phyloP scores from a whole-genome alignment of 2,888 invertebrate genomes.

The Nemoura dubitans region DNA sequence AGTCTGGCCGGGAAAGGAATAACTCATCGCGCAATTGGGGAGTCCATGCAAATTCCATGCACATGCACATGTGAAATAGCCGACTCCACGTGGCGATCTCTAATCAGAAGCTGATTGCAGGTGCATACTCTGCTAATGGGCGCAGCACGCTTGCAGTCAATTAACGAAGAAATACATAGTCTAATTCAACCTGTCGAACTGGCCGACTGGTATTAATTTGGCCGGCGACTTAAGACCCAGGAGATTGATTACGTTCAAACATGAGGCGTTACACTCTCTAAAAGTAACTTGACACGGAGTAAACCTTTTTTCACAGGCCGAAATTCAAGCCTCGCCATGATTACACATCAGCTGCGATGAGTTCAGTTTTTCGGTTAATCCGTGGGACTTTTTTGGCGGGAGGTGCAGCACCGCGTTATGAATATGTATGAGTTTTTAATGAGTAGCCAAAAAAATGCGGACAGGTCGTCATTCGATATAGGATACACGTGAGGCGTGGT shows the following conservation, averaged over 20 bases:
- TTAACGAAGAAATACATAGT: neutral
- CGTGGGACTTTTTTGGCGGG: constrained; percentile 41
- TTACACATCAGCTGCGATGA: constrained; percentile 27
- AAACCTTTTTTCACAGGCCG: constrained; percentile 19
- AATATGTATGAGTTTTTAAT: constrained; percentile 40
- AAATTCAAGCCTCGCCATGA: constrained; percentile 32
- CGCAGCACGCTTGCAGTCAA: neutral
- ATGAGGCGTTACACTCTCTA: neutral
- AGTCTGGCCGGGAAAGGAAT: neutral
- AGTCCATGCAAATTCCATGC: neutral
- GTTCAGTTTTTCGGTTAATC: constrained; percentile 31
- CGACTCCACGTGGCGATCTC: neutral
- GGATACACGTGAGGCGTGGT: constrained; percentile 31
- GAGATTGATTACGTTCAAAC: constrained; percentile 18
- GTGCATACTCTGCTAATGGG: neutral
- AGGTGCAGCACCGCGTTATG: constrained; percentile 16
- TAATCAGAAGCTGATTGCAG: neutral
- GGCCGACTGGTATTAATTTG: neutral
- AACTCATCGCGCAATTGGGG: neutral
- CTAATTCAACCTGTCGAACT: constrained; percentile 12
- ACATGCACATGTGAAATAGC: neutral
- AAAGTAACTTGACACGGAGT: neutral
- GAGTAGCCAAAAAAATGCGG: constrained; percentile 21
- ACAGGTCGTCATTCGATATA: constrained; percentile 38
- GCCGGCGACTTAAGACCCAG: neutral